Base-by-base conservation (phyloP, 1,140 invertebrate genomes). In the Hyles euphorbiae region DNA sequence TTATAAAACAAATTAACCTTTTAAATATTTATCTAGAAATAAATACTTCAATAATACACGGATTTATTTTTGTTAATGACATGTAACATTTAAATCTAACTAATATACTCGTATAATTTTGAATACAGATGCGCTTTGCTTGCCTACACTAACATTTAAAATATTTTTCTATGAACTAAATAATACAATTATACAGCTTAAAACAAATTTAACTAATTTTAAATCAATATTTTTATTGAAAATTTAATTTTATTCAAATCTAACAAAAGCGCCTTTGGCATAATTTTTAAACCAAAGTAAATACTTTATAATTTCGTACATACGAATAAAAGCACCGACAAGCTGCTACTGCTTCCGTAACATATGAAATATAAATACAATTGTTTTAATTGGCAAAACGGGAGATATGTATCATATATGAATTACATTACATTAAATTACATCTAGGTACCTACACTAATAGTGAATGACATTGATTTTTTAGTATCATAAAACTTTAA, bases 381-480 rank as follows among this genome's bases (percentile, higher is more conserved):
- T 65, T 60, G 56, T 58, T 56, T 67, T 84, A 86, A 86, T 86
- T 86, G 83, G 83, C 83, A 83, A 81, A 78, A 78, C 74, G 83
- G 83, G 83, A 86, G 82, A 83, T 78, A 85, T 82, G 75, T 80
- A 55, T 72, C 61, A 63, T 76, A 74, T 79, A 64, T 48, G 54
- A 56, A 46, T 47, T 52, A 9, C 8, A 6, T 52, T n/a, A 48
- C 5, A 48, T 48, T 48, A 12, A 48, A 6, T 48, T 48, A 48
- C 47, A 48, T 11, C n/a, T n/a, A 10, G 22, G 5, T 40, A 40
- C 36, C 4, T 40, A 5, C 8, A 8, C 8, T 40, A 40, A 5
- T 0, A 40, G 36, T 8, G 8, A 40, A 40, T 40, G 36, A 40
- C 36, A 40, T 40, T 2, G 2, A 40, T 40, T 40, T 40, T 22